Conservation (phyloP, 1,140 invertebrate genomes). For the Hestina assimilis region DNA sequence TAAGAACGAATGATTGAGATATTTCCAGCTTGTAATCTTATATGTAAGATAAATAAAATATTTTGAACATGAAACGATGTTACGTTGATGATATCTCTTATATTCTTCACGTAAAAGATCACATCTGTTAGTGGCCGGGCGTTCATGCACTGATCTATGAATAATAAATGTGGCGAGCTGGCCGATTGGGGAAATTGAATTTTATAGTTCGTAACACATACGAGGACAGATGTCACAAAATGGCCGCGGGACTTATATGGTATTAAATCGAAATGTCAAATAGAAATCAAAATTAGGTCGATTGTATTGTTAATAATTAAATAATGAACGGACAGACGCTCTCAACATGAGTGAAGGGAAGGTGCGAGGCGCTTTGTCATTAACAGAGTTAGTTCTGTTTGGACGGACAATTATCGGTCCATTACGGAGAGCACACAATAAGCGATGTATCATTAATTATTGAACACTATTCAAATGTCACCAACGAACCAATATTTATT, state of each 20-base stretch:
- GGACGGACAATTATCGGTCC: constrained; percentile 74
- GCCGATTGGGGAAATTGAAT: constrained; percentile 78
- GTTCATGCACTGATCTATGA: constrained; percentile 71
- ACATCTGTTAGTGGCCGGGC: constrained; percentile 74
- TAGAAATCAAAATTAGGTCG: constrained; percentile 78
- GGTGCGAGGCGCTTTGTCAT: constrained; percentile 67
- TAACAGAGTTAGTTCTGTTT: constrained; percentile 76
- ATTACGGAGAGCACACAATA: constrained; percentile 66
- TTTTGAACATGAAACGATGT: constrained; percentile 2
- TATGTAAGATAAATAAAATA: constrained; percentile 5
- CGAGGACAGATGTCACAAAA: constrained; percentile 77
- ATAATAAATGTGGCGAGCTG: constrained; percentile 75
- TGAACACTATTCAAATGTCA: constrained; percentile 55
- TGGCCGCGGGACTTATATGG: constrained; percentile 57
- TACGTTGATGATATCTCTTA: constrained; percentile 52
- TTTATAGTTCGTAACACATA: constrained; percentile 77
- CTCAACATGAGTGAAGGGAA: constrained; percentile 42
- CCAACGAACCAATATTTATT: constrained; percentile 37
- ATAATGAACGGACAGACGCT: constrained; percentile 52
- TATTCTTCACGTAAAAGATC: constrained; percentile 77
- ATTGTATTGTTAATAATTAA: constrained; percentile 77
- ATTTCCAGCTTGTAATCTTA: too few relatives aligned
- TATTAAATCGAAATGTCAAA: constrained; percentile 74
- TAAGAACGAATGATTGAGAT: too few relatives aligned
- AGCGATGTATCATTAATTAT: constrained; percentile 58